These are phyloP conservation scores for Bombyx huttoni DNA, from an alignment of 2,888 invertebrate species.

Conservation along the genomic window DNA sequence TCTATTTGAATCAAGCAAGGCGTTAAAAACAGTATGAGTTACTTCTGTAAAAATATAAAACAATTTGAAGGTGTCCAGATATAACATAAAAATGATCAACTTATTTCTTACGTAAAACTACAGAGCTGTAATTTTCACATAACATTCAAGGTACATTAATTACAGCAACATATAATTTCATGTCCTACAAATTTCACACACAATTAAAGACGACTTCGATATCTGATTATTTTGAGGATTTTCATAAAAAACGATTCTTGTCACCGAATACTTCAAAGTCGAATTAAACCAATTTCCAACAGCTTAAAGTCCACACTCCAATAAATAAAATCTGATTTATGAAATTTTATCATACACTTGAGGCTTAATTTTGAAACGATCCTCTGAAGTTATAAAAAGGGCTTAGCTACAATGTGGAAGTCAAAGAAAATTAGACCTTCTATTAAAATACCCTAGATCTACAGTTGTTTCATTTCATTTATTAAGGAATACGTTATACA, in stretches of 20 bases:
- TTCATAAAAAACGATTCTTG: constrained; percentile 39
- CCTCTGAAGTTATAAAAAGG: constrained; percentile 26
- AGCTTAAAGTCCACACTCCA: constrained; percentile 67
- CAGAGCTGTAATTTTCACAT: neutral
- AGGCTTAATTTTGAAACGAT: constrained; percentile 71
- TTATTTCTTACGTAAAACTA: no score
- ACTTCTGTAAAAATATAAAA: neutral
- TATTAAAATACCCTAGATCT: constrained; percentile 26
- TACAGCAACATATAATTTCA: neutral
- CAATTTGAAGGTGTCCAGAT: neutral
- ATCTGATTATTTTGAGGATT: constrained; percentile 44
- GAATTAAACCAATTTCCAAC: constrained; percentile 60
- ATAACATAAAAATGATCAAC: neutral
- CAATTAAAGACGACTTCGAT: constrained; percentile 24
- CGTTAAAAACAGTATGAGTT: no score
- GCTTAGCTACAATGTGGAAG: constrained; percentile 21
- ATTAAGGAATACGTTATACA: constrained; percentile 44
- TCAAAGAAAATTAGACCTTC: constrained; percentile 43
- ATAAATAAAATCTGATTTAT: constrained; percentile 69
- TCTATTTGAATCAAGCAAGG: no score
- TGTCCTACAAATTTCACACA: neutral
- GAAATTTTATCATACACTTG: constrained; percentile 70
- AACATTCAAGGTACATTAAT: neutral
- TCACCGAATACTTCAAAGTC: constrained; percentile 37
- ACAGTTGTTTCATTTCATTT: constrained; percentile 21